phyloP scores from a whole-genome alignment of 2,113 vertebrate genomes.

The Colaptes auratus region DNA sequence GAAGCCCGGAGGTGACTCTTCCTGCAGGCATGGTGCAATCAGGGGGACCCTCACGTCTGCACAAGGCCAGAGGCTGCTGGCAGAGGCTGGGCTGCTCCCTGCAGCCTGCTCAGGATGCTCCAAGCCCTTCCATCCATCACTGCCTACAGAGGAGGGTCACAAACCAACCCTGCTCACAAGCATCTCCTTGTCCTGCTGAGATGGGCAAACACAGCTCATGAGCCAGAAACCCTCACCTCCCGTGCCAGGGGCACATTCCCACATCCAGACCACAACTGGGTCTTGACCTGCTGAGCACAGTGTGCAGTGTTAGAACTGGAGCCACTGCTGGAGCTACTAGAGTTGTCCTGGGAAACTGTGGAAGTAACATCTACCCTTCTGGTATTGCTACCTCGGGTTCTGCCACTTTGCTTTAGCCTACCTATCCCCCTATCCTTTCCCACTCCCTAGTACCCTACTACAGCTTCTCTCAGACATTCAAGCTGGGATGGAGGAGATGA shows the following conservation, averaged over 20 bases:
- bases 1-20: background rate
- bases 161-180: background rate
- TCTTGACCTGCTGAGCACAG: background rate
- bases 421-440: background rate
- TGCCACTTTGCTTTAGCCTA: background rate
- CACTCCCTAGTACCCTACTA: background rate
- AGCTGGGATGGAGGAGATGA: background rate
- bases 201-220: fast-evolving
- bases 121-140: background rate
- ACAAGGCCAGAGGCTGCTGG: background rate
- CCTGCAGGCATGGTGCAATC: background rate
- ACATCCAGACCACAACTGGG: background rate
- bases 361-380: too few species aligned
- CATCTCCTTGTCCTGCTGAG: background rate
- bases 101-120: background rate
- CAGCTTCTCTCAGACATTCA: background rate
- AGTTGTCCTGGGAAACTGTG: too few species aligned
- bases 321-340: too few species aligned
- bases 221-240: background rate
- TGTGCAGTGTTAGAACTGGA: too few species aligned
- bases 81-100: background rate
- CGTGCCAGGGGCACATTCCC: background rate
- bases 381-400: too few species aligned
- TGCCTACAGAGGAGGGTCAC: background rate
- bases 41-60: background rate